Evolutionary conservation across 1,140 invertebrate genomes (phyloP), one percentile per base, ranked within the genome.

Genomic region (Brachionus manjavacas): DNA sequence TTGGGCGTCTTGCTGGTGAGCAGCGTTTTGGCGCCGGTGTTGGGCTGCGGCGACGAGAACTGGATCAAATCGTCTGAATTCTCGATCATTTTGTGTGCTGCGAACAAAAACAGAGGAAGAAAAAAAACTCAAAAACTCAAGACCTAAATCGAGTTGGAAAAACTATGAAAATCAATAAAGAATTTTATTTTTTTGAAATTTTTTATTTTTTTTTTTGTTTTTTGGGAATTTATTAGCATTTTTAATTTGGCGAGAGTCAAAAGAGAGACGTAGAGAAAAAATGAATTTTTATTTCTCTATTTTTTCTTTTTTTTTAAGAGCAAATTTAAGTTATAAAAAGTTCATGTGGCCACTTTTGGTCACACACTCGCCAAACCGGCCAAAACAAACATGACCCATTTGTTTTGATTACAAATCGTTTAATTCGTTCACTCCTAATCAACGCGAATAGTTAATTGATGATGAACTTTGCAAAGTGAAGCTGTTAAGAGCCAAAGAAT

Each of bases 251-350:
- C 20, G 9, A 35, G 31, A 35, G 31, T 35, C 31, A 35, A 35
- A 35, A 35, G 31, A 68, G 68, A 72, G 68, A 72, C 16, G 41
- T 35, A 72, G 31, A 72, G 31, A 72, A 6, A 35, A 35, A 35
- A 6, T 6, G 31, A 35, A 35, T 35, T 35, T 3, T 28, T 28
- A 2, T 31, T 25, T n/a, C n/a, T n/a, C n/a, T n/a, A n/a, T n/a
- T n/a, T 4, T 35, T 68, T 28, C n/a, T 68, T 31, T 14, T 68
- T 68, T 68, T 28, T 16, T 39, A 31, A 39, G 39, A 68, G 68
- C 68, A 72, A 72, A 72, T 72, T 72, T 39, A 72, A 72, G 35
- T 72, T 72, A 39, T 16, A 20, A 72, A 72, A 68, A 68, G 66
- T 68, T 68, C 39, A 39, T 68, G 25, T 68, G 11, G 25, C 31